Evolutionary conservation across 2,888 invertebrate species (phyloP).

Genomic region (Eueremaeus valkanovi): DNA sequence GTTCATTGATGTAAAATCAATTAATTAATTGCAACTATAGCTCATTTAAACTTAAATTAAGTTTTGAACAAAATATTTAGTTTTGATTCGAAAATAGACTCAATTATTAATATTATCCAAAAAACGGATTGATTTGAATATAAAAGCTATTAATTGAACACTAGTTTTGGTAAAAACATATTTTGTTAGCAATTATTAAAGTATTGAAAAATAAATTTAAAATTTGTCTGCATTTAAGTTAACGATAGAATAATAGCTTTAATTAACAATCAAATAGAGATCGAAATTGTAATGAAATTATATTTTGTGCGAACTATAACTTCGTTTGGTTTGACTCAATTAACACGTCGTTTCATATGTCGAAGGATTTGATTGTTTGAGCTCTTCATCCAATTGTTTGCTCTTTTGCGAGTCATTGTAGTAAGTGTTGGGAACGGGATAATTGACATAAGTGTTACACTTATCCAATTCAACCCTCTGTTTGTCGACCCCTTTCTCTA

Average conservation of each 20-base stretch:
- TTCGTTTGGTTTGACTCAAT: neutral
- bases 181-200: too few relatives aligned
- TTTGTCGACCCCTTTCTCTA: conserved; percentile 42
- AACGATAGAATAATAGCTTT: neutral
- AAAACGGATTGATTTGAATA: neutral
- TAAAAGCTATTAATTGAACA: too few relatives aligned
- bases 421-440: conserved; percentile 36
- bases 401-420: neutral
- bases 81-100: neutral
- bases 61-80: neutral
- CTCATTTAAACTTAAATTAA: neutral
- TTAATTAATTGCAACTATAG: neutral
- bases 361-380: neutral
- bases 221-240: too few relatives aligned
- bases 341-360: conserved; percentile 7
- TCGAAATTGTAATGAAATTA: too few relatives aligned
- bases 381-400: too few relatives aligned
- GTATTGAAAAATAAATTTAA: too few relatives aligned
- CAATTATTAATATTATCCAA: neutral
- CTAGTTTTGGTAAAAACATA: too few relatives aligned
- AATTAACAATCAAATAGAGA: neutral
- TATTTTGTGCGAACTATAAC: neutral
- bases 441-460: conserved; percentile 44
- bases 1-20: neutral
- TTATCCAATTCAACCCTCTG: conserved; percentile 43